Percentiles rank a stretch among this genome's conserved stretches.
Evolutionary conservation across 2,888 invertebrate species (phyloP).

Genomic region (Tipula lateralis): DNA sequence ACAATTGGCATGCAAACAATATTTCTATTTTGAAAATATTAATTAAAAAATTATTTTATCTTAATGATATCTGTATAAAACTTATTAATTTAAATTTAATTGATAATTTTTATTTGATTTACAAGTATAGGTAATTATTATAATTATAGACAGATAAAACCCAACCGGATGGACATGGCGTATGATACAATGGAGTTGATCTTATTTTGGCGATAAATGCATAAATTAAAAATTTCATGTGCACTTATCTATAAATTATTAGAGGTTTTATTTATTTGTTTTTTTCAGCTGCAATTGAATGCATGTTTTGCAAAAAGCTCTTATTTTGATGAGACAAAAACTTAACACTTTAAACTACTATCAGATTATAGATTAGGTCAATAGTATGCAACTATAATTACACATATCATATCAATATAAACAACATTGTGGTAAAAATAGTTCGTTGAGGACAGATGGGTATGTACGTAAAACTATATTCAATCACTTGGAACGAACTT

Average conservation of each 20-base stretch:
- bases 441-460: too few species aligned
- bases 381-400: too few species aligned
- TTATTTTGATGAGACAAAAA: not conserved
- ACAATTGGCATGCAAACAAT: not conserved
- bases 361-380: too few species aligned
- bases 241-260: not conserved
- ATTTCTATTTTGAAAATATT: not conserved
- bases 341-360: not conserved
- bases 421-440: too few species aligned
- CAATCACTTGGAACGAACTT: too few species aligned
- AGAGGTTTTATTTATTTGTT: not conserved
- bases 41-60: not conserved
- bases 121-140: not conserved
- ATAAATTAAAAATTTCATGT: not conserved
- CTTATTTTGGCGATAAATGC: not conserved
- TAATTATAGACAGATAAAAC: not conserved
- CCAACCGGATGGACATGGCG: not conserved
- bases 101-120: not conserved
- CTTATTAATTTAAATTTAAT: not conserved
- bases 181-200: not conserved
- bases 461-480: too few species aligned
- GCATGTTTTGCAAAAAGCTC: not conserved
- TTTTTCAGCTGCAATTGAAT: not conserved
- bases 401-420: too few species aligned
- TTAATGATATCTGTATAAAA: not conserved